phyloP scores from a whole-genome alignment of 2,888 invertebrate species.

The Philaethria dido region DNA sequence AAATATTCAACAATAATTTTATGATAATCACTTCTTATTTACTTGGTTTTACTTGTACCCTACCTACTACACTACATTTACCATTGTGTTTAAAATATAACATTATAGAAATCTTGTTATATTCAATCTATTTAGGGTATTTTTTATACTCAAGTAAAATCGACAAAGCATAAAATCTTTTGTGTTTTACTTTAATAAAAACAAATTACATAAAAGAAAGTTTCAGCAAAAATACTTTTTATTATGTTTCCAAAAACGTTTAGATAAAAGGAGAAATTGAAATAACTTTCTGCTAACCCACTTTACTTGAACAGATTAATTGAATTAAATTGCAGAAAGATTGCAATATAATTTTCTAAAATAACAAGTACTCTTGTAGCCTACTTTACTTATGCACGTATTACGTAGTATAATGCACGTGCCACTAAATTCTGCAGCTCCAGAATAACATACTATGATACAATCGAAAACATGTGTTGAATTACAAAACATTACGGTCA shows the following conservation, averaged over 20 bases:
- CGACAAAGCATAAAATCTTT: slow-evolving; percentile 14
- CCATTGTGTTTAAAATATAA: slow-evolving; percentile 5
- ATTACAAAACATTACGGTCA: slow-evolving; percentile 57
- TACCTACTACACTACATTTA: neutral
- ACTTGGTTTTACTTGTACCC: neutral
- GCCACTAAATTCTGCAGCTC: neutral
- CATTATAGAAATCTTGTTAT: neutral
- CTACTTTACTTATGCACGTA: neutral
- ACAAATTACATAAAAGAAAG: neutral
- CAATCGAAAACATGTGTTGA: slow-evolving; percentile 52
- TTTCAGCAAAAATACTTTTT: neutral
- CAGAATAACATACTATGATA: slow-evolving; percentile 45
- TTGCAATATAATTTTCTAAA: neutral
- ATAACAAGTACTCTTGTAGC: neutral
- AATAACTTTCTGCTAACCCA: slow-evolving; percentile 10
- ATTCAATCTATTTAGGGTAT: neutral
- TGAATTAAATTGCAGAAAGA: neutral
- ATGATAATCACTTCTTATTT: neutral
- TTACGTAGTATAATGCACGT: neutral
- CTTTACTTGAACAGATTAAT: neutral
- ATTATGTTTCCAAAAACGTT: neutral
- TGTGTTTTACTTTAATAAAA: neutral
- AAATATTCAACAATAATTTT: neutral
- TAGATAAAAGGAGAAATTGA: slow-evolving; percentile 9
- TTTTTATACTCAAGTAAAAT: slow-evolving; percentile 8